Evolutionary conservation across 2,888 invertebrate species (phyloP), one percentile per base, ranked within the genome.

Genomic region (Nomada goodeniana): DNA sequence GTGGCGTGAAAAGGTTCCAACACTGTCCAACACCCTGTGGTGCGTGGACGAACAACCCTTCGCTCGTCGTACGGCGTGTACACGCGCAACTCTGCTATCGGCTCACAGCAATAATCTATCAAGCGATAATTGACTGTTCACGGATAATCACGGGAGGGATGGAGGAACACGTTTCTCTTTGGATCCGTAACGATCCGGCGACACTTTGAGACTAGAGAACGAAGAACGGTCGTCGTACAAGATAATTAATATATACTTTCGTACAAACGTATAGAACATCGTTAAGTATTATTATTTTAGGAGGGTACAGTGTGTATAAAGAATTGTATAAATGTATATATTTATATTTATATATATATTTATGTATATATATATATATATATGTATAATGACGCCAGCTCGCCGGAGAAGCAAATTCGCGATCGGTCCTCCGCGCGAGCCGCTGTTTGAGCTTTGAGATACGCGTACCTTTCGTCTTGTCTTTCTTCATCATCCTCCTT

Each of bases 351-450:
- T 90, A 84, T 88, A 71, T 88, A 81, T 88, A 89, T 89, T 87
- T 86, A 76, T 88, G 87, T 90, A 88, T 88, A 89, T 89, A 87
- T 86, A 76, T 88, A 88, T 89, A 85, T 88, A 87, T 90, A 85
- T 91, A 91, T 91, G 85, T 91, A 90, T 91, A 91, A 92, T 91
- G 90, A 91, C 91, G 92, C 91, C 92, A 92, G 93, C 93, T 93
- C 92, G 93, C 93, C 93, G 93, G 93, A 94, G 93, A 93, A 94
- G 93, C 93, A 90, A 92, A 89, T 90, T 89, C 86, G 85, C 88
- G 84, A 84, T 92, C 91, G 93, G 93, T 94, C 93, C 93, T 94
- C 93, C 93, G 93, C 90, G 92, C 93, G 93, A 94, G 93, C 93
- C 92, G 92, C 91, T 90, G 91, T 93, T 93, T 93, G 92, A 93